These are phyloP conservation scores for Griposia aprilina DNA, from an alignment of 2,888 invertebrate genomes.

Conservation along the genomic window DNA sequence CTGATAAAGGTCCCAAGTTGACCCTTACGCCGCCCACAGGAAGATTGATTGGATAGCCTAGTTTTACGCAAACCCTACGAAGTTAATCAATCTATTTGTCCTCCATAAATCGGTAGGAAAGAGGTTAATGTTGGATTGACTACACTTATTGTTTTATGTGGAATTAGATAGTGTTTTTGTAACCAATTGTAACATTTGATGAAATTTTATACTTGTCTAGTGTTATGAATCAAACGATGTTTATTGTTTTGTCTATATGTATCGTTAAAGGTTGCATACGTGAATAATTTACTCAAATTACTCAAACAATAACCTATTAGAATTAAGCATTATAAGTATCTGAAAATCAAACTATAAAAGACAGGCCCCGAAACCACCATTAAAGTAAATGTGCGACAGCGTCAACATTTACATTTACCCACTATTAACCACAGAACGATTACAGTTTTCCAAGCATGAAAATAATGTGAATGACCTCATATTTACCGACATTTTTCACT, in stretches of 20 bases:
- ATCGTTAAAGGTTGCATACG: not conserved
- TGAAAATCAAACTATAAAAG: not conserved
- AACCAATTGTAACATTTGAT: not conserved
- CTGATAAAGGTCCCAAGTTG: conserved; percentile 54
- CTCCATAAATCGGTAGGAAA: conserved; percentile 48
- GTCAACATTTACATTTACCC: not conserved
- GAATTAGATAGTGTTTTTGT: not conserved
- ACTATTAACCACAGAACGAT: not conserved
- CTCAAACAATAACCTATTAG: not conserved
- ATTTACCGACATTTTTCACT: conserved; percentile 32
- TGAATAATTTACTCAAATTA: not conserved
- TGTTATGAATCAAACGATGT: not conserved
- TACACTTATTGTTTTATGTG: conserved; percentile 41
- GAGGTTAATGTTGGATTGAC: conserved; percentile 38
- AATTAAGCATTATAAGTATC: not conserved
- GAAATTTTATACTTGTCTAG: not conserved
- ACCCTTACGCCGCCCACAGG: conserved; percentile 34
- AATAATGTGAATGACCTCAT: conserved; percentile 12
- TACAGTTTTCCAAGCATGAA: conserved; percentile 11
- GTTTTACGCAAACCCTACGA: conserved; percentile 58
- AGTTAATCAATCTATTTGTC: conserved; percentile 53
- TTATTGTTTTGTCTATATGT: not conserved
- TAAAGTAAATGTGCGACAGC: not conserved
- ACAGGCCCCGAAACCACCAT: not conserved
- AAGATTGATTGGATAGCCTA: conserved; percentile 53